These are phyloP conservation scores for Falco novaeseelandiae DNA, from an alignment of 2,797 vertebrate species.

Conservation along the genomic window DNA sequence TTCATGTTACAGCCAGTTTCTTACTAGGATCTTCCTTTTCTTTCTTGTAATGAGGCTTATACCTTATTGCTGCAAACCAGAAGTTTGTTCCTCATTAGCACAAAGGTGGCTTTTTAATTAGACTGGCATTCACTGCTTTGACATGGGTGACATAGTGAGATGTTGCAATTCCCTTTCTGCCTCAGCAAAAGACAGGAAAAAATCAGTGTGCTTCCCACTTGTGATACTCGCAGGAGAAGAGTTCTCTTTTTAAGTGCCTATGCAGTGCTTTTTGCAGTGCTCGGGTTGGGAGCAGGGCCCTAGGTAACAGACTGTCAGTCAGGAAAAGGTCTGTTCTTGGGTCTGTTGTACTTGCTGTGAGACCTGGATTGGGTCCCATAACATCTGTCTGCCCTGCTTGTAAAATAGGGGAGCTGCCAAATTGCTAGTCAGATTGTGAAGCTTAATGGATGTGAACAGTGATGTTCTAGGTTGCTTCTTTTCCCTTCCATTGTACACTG, in stretches of 20 bases:
- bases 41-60: not conserved
- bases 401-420: slow-evolving; percentile 26
- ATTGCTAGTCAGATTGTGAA: not conserved
- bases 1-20: not conserved
- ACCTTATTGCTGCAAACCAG: not conserved
- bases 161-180: not conserved
- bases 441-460: not conserved
- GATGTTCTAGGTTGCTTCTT: not conserved
- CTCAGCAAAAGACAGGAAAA: not conserved
- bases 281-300: not conserved
- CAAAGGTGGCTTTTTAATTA: slow-evolving; percentile 34
- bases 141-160: not conserved
- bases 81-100: slow-evolving; percentile 14
- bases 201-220: not conserved
- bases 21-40: not conserved
- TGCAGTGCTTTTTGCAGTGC: not conserved
- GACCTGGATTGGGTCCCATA: slow-evolving; percentile 24
- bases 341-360: slow-evolving; percentile 21
- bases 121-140: not conserved
- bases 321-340: not conserved
- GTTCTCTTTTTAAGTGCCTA: not conserved
- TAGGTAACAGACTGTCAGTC: not conserved
- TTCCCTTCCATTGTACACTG: not conserved
- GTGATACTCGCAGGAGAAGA: not conserved
- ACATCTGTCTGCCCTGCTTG: slow-evolving; percentile 43